phyloP scores from a whole-genome alignment of 2,888 invertebrate species.

The Pachymerium ferrugineum region DNA sequence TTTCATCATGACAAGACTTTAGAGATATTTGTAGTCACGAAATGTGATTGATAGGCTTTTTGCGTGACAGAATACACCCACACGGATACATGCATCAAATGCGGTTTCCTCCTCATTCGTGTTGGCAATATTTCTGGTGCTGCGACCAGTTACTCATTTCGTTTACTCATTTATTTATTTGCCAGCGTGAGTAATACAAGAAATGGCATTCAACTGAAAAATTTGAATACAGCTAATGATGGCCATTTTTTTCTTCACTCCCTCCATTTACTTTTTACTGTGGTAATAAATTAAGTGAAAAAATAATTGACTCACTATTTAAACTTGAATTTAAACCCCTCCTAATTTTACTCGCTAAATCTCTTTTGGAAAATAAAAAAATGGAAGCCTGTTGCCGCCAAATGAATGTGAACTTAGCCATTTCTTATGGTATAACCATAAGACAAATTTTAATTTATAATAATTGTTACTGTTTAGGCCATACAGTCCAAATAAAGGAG shows the following conservation, averaged over 20 bases:
- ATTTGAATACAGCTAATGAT: background rate
- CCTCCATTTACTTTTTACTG: background rate
- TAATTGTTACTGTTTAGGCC: background rate
- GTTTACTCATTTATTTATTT: conserved; percentile 13
- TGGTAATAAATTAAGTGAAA: background rate
- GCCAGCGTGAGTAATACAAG: background rate
- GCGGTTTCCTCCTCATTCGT: conserved; percentile 13
- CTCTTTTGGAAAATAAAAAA: too few relatives aligned
- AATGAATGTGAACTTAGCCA: too few relatives aligned
- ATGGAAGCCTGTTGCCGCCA: too few relatives aligned
- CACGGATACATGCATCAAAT: conserved; percentile 3
- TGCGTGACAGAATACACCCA: background rate
- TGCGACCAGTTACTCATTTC: conserved; percentile 13
- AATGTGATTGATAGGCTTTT: background rate
- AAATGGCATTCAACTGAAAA: background rate
- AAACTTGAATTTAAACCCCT: too few relatives aligned
- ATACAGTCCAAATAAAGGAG: background rate
- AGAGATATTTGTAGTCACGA: background rate
- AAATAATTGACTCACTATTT: background rate
- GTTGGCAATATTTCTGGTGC: background rate
- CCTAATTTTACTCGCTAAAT: too few relatives aligned
- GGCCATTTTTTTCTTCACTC: too few relatives aligned
- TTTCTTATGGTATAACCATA: too few relatives aligned
- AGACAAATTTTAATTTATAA: too few relatives aligned
- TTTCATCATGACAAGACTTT: background rate